A percentile compares a stretch with the other conserved stretches of the same genome.
These are phyloP conservation scores for Sula dactylatra DNA, from an alignment of 2,113 vertebrate species.

Conservation along the genomic window DNA sequence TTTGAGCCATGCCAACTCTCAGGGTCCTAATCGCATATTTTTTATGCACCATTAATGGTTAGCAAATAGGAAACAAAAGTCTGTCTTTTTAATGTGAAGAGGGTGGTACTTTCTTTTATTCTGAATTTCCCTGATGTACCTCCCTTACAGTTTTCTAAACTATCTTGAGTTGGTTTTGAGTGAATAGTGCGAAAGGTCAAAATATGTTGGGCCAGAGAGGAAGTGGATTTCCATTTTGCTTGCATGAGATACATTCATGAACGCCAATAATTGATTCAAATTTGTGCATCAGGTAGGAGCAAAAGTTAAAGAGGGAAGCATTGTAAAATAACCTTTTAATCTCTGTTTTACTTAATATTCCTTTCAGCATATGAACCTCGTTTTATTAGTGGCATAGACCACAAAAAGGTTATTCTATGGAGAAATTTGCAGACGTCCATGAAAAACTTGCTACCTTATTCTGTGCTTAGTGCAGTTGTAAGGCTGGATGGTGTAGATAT, in stretches of 20 bases:
- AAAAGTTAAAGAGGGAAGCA: neutral
- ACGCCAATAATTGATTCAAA: neutral
- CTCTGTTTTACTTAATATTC: neutral
- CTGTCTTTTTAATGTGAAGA: conserved; percentile 25
- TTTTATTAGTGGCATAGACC: neutral
- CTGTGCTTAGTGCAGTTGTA: neutral
- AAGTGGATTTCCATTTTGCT: neutral
- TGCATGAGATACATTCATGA: neutral
- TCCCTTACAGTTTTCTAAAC: neutral
- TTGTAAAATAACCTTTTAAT: neutral
- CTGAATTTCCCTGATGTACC: neutral
- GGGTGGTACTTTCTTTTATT: conserved; percentile 10
- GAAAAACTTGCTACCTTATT: neutral
- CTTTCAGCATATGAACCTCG: neutral
- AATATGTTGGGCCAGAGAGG: neutral
- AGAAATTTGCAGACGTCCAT: neutral
- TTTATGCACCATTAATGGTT: conserved; percentile 42
- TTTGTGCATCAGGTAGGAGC: neutral
- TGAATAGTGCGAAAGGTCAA: neutral
- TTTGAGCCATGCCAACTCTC: conserved; percentile 14
- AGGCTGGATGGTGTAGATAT: neutral
- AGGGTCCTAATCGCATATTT: neutral
- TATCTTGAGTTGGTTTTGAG: neutral
- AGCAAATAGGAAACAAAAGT: conserved; percentile 21
- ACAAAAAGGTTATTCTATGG: neutral